Conservation (phyloP, 2,888 invertebrate species). For the Napeogenes sylphis region DNA sequence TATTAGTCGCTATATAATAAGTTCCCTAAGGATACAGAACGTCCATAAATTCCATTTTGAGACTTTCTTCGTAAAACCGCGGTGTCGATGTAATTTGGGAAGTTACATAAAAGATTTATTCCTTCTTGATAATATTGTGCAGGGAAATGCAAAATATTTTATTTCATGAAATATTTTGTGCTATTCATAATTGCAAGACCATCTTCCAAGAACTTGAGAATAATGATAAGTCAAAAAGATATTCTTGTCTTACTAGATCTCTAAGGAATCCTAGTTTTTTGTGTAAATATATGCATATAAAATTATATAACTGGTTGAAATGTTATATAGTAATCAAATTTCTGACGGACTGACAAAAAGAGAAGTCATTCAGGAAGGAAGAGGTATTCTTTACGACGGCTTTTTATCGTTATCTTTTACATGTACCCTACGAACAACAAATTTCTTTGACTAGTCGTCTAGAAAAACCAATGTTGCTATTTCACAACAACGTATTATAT, state of each 20-base stretch:
- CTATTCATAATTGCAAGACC: not conserved
- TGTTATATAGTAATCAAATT: too few species aligned
- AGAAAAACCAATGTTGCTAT: too few species aligned
- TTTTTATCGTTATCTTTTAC: too few species aligned
- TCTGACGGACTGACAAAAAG: too few species aligned
- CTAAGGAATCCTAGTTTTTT: too few species aligned
- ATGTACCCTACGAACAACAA: too few species aligned
- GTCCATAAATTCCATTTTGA: conserved; percentile 64
- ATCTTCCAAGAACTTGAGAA: not conserved
- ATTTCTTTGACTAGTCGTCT: too few species aligned
- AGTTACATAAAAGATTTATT: not conserved
- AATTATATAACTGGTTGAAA: too few species aligned
- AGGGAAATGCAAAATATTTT: not conserved
- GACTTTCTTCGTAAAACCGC: conserved; percentile 38
- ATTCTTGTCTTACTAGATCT: not conserved
- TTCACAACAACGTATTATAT: too few species aligned
- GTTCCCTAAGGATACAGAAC: conserved; percentile 61
- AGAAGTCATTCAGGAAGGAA: too few species aligned
- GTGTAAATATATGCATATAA: too few species aligned
- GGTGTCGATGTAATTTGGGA: conserved; percentile 31
- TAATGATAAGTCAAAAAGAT: not conserved
- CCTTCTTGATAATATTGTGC: not conserved
- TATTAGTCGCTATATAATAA: conserved; percentile 45
- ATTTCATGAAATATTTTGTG: not conserved
- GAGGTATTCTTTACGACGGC: too few species aligned